phyloP scores from a whole-genome alignment of 30 jellyfish, hydroid and myxozoan species.

The Catostylus mosaicus region DNA sequence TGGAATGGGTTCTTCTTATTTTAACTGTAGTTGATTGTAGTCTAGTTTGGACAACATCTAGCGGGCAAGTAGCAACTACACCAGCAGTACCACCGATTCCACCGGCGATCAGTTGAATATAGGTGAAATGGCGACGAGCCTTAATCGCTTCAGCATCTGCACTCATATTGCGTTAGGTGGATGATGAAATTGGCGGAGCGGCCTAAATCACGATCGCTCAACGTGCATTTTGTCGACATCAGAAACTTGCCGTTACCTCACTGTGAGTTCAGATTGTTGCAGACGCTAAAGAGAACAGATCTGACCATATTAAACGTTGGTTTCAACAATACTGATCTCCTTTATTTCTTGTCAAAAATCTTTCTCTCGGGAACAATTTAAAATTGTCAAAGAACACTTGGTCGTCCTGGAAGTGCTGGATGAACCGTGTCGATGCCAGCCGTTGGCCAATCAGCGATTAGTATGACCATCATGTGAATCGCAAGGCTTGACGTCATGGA shows the following conservation, averaged over 20 bases:
- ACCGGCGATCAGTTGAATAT: slow-evolving; percentile 89
- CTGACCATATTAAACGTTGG: neutral
- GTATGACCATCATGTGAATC: slow-evolving; percentile 35
- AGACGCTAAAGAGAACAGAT: neutral
- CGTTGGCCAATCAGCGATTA: slow-evolving; percentile 37
- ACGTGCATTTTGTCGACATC: neutral
- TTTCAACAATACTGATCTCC: neutral
- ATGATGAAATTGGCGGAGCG: slow-evolving; percentile 29
- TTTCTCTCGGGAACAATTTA: neutral
- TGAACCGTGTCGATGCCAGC: neutral
- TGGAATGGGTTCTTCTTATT: slow-evolving; percentile 52
- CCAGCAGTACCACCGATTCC: slow-evolving; percentile 99
- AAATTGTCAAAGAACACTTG: neutral
- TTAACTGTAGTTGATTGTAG: slow-evolving; percentile 87
- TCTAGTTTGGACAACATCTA: slow-evolving; percentile 98
- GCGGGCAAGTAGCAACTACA: slow-evolving; percentile 94
- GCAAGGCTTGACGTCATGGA: slow-evolving; percentile 25
- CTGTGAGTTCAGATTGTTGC: neutral
- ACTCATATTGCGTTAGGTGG: slow-evolving; percentile 38
- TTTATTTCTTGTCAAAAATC: neutral
- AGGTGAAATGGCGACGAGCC: slow-evolving; percentile 63
- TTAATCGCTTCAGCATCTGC: slow-evolving; percentile 23
- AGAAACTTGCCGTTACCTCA: neutral
- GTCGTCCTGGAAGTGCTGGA: neutral
- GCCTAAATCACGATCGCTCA: slow-evolving; percentile 3